Conservation (phyloP, 1,140 invertebrate species). For the silkworm (Bombyx mori) region ASM3026992v2 NC_085115.1:7432501-7433000, state of each 20-base stretch:
- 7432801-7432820: no score
- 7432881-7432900: no score
- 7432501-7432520: constrained; percentile 18
- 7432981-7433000: constrained; percentile 66
- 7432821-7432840: no score
- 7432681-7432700: no score
- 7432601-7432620: neutral
- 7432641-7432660: constrained; percentile 53
- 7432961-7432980: constrained; percentile 33
- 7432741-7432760: neutral
- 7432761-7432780: no score
- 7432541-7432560: neutral
- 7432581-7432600: neutral
- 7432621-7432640: constrained; percentile 16
- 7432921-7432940: constrained; percentile 14
- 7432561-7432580: no score
- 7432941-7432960: constrained; percentile 47
- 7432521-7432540: constrained; percentile 26
- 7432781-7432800: no score
- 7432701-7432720: no score
- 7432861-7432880: no score
- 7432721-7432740: neutral
- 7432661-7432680: constrained; percentile 9
- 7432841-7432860: no score
- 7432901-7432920: neutral